phyloP scores from a whole-genome alignment of 2,888 invertebrate genomes.

The Empis stercorea region DNA sequence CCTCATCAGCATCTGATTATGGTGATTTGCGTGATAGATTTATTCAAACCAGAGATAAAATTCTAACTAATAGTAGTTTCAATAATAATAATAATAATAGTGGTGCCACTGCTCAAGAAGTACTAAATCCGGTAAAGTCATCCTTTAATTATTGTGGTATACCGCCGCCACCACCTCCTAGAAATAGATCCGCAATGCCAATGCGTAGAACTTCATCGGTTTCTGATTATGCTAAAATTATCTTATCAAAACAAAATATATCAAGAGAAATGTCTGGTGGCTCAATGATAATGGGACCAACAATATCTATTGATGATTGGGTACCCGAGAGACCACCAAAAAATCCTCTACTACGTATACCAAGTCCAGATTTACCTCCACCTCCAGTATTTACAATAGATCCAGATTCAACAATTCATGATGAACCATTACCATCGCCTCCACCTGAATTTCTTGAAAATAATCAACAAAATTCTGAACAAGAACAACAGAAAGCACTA shows the following conservation, averaged over 20 bases:
- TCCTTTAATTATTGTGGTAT: conserved; percentile 36
- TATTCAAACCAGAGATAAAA: conserved; percentile 16
- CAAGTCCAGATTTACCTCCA: conserved; percentile 35
- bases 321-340: conserved; percentile 66
- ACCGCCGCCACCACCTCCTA: conserved; percentile 35
- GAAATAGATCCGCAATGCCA: conserved; percentile 21
- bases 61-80: conserved; percentile 18
- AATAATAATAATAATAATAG: neutral
- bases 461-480: conserved; percentile 11
- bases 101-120: conserved; percentile 23
- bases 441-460: conserved; percentile 33
- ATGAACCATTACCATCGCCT: conserved; percentile 36
- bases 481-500: conserved; percentile 18
- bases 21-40: conserved; percentile 36
- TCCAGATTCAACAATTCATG: conserved; percentile 23
- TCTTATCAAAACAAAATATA: conserved; percentile 15
- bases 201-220: conserved; percentile 48
- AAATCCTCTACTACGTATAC: conserved; percentile 48
- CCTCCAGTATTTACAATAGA: conserved; percentile 28
- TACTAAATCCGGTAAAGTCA: conserved; percentile 27
- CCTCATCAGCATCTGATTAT: conserved; percentile 58
- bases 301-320: conserved; percentile 53
- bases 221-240: conserved; percentile 46
- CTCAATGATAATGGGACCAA: conserved; percentile 47
- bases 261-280: conserved; percentile 42